phyloP scores from a whole-genome alignment of 2,113 vertebrate genomes.

The Illadopsis cleaveri region DNA sequence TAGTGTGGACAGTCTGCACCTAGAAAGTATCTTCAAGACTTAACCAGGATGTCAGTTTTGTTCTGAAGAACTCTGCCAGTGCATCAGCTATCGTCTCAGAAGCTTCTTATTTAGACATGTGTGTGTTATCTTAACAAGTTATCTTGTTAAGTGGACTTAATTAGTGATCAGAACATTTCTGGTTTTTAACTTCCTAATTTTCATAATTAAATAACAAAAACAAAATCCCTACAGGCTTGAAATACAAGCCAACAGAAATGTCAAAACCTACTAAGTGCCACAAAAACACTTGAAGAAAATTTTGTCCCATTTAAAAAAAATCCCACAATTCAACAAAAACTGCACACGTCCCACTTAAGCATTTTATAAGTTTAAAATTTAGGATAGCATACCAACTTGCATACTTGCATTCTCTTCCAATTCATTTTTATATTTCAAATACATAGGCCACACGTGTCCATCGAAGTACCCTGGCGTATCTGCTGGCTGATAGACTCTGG shows the following conservation, averaged over 20 bases:
- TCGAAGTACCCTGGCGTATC: conserved; percentile 92
- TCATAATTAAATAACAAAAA: background rate
- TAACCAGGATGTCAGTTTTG: background rate
- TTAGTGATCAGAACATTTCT: background rate
- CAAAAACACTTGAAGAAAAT: background rate
- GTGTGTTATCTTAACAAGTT: background rate
- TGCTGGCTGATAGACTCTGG: conserved; percentile 85
- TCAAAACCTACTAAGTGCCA: background rate
- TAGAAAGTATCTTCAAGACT: background rate
- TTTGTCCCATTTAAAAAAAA: background rate
- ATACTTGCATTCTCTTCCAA: conserved; percentile 72
- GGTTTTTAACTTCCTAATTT: background rate
- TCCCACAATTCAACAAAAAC: background rate
- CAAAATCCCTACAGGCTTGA: background rate
- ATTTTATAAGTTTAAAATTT: background rate
- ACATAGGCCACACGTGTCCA: conserved; percentile 94
- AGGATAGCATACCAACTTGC: conserved; percentile 74
- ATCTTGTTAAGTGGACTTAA: background rate
- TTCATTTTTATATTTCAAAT: conserved; percentile 83
- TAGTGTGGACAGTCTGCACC: background rate
- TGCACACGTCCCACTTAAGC: background rate
- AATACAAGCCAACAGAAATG: background rate
- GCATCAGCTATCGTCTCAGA: background rate
- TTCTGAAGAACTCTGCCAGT: background rate
- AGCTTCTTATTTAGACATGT: background rate